These are phyloP conservation scores for Iselma pallidipennis DNA, from an alignment of 2,888 invertebrate species.

Conservation along the genomic window DNA sequence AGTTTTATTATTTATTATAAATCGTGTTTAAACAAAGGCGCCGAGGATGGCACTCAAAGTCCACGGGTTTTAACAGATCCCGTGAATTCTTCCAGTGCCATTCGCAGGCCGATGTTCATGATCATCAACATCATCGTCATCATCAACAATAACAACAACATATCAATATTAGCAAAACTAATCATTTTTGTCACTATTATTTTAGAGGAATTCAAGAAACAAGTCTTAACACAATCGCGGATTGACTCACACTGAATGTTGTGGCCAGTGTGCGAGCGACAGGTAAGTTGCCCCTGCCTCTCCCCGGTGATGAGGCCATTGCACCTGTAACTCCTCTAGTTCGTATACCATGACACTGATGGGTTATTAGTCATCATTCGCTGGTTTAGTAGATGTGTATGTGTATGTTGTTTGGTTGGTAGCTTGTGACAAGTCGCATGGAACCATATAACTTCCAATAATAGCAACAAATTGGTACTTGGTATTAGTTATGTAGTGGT, in stretches of 20 bases:
- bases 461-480: background rate
- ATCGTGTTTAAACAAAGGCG: conserved; percentile 40
- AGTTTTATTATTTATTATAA: background rate
- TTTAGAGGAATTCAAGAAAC: too few relatives aligned
- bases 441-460: conserved; percentile 34
- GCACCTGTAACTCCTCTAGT: conserved; percentile 53
- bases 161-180: too few relatives aligned
- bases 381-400: background rate
- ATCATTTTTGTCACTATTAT: too few relatives aligned
- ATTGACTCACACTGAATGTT: conserved; percentile 48
- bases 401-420: conserved; percentile 25
- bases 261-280: conserved; percentile 46
- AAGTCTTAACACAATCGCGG: conserved; percentile 36
- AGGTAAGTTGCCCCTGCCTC: conserved; percentile 52
- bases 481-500: background rate
- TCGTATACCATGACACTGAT: conserved; percentile 46
- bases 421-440: conserved; percentile 41
- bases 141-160: too few relatives aligned
- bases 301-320: conserved; percentile 52
- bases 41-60: conserved; percentile 71
- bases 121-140: background rate
- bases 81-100: conserved; percentile 90
- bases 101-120: conserved; percentile 63
- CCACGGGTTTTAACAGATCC: conserved; percentile 69
- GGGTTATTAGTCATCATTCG: conserved; percentile 51